Percentiles rank a stretch among this genome's conserved stretches.
Evolutionary conservation across 2,113 vertebrate genomes (phyloP).

Genomic region (Mesocricetus auratus): DNA sequence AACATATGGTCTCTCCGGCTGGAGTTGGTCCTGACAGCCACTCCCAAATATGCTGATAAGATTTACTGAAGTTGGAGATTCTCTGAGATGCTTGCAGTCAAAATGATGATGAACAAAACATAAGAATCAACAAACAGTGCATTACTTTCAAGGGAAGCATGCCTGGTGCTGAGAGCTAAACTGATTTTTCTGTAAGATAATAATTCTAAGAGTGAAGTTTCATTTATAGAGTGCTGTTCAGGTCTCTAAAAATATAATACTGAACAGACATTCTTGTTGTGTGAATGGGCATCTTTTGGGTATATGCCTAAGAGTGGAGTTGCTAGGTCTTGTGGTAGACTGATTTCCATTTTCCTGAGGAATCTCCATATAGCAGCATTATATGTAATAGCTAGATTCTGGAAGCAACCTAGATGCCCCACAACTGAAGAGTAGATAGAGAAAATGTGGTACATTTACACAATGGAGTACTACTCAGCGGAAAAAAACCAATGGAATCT

Average conservation of each 20-base stretch:
- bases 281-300: no score
- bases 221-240: conserved; percentile 15
- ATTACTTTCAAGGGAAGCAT: conserved; percentile 5
- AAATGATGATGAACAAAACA: conserved; percentile 46
- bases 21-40: conserved; percentile 11
- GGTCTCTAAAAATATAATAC: neutral
- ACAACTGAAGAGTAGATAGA: no score
- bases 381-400: no score
- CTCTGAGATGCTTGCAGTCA: neutral
- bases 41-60: neutral
- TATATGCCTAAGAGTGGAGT: no score
- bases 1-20: neutral
- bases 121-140: conserved; percentile 29
- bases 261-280: no score
- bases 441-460: no score
- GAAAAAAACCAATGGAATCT: no score
- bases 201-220: conserved; percentile 53
- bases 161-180: conserved; percentile 19
- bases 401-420: no score
- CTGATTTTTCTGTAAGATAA: conserved; percentile 46
- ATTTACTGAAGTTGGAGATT: conserved; percentile 62
- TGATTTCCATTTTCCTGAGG: no score
- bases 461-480: no score
- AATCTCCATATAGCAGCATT: no score
- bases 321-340: no score